Percentiles rank a stretch among this genome's conserved stretches.
Conservation (phyloP, 2,888 invertebrate species). For the Clostera curtula region DNA sequence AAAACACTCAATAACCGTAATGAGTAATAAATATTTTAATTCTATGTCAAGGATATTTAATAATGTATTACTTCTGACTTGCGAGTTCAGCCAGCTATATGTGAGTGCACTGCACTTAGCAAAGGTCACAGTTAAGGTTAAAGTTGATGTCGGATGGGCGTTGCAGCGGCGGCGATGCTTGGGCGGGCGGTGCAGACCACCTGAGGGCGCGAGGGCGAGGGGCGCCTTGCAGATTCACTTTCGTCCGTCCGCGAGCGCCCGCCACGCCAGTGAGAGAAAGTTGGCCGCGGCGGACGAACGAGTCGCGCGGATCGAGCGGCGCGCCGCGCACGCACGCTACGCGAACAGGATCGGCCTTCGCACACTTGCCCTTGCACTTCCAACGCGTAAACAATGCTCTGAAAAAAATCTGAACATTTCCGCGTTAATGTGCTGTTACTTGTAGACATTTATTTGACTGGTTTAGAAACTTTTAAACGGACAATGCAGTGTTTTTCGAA, state of each 20-base stretch:
- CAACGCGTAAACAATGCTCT: constrained; percentile 40
- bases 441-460: too few species aligned
- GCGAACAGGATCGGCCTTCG: constrained; percentile 36
- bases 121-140: constrained; percentile 73
- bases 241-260: constrained; percentile 65
- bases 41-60: too few species aligned
- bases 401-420: constrained; percentile 40
- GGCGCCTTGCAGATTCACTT: constrained; percentile 71
- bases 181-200: constrained; percentile 52
- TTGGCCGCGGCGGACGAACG: constrained; percentile 72
- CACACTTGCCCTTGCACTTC: constrained; percentile 38
- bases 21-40: too few species aligned
- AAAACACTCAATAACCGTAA: too few species aligned
- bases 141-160: constrained; percentile 61
- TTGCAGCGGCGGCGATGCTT: constrained; percentile 45
- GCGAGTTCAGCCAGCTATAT: constrained; percentile 22
- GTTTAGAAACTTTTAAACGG: constrained; percentile 33
- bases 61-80: too few species aligned
- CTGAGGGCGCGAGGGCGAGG: constrained; percentile 41
- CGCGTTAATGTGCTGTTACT: constrained; percentile 19
- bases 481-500: constrained; percentile 68
- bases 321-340: constrained; percentile 57
- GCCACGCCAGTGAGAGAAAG: constrained; percentile 75
- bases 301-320: constrained; percentile 65
- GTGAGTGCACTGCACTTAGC: constrained; percentile 58